A percentile compares a stretch with the other conserved stretches of the same genome.
Conservation (phyloP, 2,797 vertebrate species). For the Orestias chungarensis region DNA sequence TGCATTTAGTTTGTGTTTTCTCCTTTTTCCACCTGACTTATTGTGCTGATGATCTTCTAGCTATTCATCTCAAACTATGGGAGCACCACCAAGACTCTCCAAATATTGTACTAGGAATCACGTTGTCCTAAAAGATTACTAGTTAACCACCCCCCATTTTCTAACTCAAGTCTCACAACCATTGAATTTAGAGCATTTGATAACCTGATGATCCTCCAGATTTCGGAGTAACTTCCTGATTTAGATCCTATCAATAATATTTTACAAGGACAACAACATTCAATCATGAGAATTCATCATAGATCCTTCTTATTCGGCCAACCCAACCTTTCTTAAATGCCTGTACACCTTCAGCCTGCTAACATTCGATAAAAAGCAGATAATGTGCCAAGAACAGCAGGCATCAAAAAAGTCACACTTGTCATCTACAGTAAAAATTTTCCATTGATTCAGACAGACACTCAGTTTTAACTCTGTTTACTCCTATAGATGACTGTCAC, state of each 20-base stretch:
- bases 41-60: not conserved
- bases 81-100: not conserved
- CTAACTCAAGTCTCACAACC: not conserved
- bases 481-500: no score
- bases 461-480: no score
- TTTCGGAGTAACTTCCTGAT: no score
- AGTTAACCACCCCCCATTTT: not conserved
- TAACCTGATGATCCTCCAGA: no score
- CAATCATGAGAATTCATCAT: not conserved
- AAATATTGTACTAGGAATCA: not conserved
- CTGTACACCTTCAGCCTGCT: no score
- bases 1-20: constrained; percentile 12
- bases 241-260: not conserved
- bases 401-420: no score
- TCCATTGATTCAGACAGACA: no score
- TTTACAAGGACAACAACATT: not conserved
- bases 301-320: not conserved
- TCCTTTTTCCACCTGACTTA: not conserved
- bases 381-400: no score
- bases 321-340: not conserved
- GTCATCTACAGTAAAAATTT: no score
- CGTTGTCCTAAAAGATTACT: not conserved
- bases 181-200: no score
- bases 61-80: not conserved
- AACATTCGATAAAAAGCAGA: no score